A percentile compares a stretch with the other conserved stretches of the same genome.
These are phyloP conservation scores for Coregonus sp. DNA, from an alignment of 2,797 vertebrate species.

Conservation along the genomic window DNA sequence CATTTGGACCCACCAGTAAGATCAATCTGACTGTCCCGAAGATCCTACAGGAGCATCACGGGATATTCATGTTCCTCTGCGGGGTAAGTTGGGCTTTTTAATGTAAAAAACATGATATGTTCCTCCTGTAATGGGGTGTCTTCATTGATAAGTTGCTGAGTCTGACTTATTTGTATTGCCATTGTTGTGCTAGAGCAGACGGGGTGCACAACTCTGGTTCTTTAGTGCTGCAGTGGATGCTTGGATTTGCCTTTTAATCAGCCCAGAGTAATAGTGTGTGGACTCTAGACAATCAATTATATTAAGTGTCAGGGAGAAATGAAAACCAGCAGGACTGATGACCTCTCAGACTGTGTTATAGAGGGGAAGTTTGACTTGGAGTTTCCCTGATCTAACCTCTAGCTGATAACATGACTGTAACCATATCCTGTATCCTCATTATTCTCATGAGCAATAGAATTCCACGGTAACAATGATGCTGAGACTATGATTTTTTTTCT, in stretches of 20 bases:
- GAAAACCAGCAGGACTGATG: not conserved
- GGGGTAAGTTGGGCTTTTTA: slow-evolving; percentile 74
- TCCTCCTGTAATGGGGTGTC: no score
- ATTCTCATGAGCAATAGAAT: not conserved
- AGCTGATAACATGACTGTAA: not conserved
- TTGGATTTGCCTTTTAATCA: not conserved
- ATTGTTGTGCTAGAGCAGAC: no score
- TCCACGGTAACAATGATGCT: no score
- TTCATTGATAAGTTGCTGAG: no score
- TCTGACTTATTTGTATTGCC: no score
- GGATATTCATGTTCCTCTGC: slow-evolving; percentile 97
- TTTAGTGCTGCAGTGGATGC: not conserved
- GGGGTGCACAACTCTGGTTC: not conserved
- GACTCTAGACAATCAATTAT: not conserved
- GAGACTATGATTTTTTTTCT: not conserved
- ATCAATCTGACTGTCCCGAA: slow-evolving; percentile 85
- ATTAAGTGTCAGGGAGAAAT: not conserved
- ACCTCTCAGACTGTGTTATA: not conserved
- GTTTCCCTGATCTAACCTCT: not conserved
- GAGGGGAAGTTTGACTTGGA: not conserved
- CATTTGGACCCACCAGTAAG: slow-evolving; percentile 80
- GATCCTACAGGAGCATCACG: slow-evolving; percentile 92
- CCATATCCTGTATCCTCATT: slow-evolving; percentile 2
- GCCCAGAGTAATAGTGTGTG: not conserved
- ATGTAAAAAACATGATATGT: no score